phyloP scores from a whole-genome alignment of 2,888 invertebrate species.

The Nephrotoma appendiculata region DNA sequence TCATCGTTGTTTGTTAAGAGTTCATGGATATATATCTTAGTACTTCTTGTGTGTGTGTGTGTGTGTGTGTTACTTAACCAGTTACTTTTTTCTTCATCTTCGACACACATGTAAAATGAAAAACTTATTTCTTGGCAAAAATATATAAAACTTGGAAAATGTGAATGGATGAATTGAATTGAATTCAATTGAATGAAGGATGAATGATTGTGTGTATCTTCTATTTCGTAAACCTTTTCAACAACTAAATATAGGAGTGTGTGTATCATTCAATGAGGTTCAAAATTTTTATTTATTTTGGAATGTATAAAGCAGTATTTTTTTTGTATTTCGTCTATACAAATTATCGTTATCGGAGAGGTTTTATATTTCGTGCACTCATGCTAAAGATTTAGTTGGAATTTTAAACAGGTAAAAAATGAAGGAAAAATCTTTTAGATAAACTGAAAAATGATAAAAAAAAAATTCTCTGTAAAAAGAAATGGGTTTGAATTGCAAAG shows the following conservation, averaged over 20 bases:
- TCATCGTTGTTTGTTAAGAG: background rate
- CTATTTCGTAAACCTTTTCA: background rate
- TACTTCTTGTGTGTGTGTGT: background rate
- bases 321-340: background rate
- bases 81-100: background rate
- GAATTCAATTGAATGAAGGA: background rate
- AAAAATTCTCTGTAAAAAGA: background rate
- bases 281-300: background rate
- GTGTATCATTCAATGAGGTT: background rate
- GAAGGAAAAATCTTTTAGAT: background rate
- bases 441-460: background rate
- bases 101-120: background rate
- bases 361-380: background rate
- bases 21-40: background rate
- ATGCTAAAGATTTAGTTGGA: background rate
- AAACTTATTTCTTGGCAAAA: background rate
- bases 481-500: background rate
- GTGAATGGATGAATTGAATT: background rate
- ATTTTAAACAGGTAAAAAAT: background rate
- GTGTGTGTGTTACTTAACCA: background rate
- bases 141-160: background rate
- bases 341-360: background rate
- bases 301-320: background rate
- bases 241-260: too few relatives aligned
- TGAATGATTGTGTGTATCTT: background rate